Evolutionary conservation across 53 echinoderm and acorn worm genomes (phyloP), one percentile per base, ranked within the genome.

Genomic region (Hippasteria phrygiana): DNA sequence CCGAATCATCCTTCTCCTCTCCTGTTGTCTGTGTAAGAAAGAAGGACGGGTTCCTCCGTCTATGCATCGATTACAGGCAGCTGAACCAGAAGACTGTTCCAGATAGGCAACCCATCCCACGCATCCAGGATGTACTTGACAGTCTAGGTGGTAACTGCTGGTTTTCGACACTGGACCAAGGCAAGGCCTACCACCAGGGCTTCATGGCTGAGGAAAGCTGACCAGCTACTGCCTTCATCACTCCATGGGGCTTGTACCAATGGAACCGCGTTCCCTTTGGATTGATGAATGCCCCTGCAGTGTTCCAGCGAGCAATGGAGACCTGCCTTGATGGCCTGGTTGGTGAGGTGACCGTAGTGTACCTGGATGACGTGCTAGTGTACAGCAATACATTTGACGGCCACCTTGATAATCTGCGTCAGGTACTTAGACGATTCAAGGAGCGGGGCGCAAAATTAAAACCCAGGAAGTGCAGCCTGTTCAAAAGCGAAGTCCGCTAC

Each of bases 21-120:
- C 93, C 93, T 1, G 43, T 91, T 1, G 93, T 93, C 3, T 93
- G 93, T 54, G 91, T 93, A 38, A 63, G 93, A 16, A 91, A 93
- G 48, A 75, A 73, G 48, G 88, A 82, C 54, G 93, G 93, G 0
- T 80, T 54, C 17, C 83, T 93, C 4, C 34, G 91, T 11, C 88
- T 93, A 1, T 89, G 89, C 37, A 65, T 79, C 6, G 89, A 89
- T 40, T 89, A 69, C 43, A 12, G 85, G 10, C 45, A 83, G 12
- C 38, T 90, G 17, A 90, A 90, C 28, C 34, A 43, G 0, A 90
- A 90, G 66, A 90, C 90, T 1, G 51, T 83, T 0, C 62, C 84
- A 0, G 85, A 90, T 27, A 43, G 90, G 18, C 90, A 45, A 45
- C 46, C 46, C 5, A 45, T 45, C 11, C 46, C 46, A 45, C 46